Evolutionary conservation across 2,797 vertebrate species (phyloP).

Genomic region (Rhinogobio ventralis): DNA sequence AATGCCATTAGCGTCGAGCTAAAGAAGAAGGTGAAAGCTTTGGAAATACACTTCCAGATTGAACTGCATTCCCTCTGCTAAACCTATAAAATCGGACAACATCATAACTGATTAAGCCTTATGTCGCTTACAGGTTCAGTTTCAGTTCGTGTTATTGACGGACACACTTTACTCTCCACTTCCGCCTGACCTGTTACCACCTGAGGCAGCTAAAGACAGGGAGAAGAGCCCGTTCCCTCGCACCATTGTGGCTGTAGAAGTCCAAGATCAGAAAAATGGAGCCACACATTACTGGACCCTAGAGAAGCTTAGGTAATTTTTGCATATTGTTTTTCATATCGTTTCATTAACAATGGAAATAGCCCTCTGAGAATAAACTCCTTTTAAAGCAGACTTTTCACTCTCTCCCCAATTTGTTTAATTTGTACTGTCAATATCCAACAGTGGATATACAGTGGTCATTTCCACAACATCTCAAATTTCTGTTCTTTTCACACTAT

Average conservation of each 20-base stretch:
- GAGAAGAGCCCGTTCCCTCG: slow-evolving; percentile 91
- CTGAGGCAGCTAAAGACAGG: slow-evolving; percentile 84
- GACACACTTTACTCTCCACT: slow-evolving; percentile 96
- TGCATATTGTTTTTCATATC: not conserved
- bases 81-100: not conserved
- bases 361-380: not conserved
- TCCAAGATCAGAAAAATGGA: slow-evolving; percentile 97
- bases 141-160: slow-evolving; percentile 96
- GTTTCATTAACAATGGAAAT: not conserved
- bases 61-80: not conserved
- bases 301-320: slow-evolving; percentile 90
- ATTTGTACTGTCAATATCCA: not conserved
- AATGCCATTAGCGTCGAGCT: slow-evolving; percentile 98
- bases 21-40: slow-evolving; percentile 91
- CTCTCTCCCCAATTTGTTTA: not conserved
- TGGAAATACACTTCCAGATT: not conserved
- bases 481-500: not conserved
- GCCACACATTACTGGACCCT: slow-evolving; percentile 98
- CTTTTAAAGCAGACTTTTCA: not conserved
- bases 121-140: slow-evolving; percentile 87
- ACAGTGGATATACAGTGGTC: not conserved
- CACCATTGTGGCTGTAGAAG: slow-evolving; percentile 96
- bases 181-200: slow-evolving; percentile 89
- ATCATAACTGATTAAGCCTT: not conserved
- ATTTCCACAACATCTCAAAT: not conserved